These are phyloP conservation scores for Coelopa frigida DNA, from an alignment of 1,140 invertebrate genomes.

Conservation along the genomic window DNA sequence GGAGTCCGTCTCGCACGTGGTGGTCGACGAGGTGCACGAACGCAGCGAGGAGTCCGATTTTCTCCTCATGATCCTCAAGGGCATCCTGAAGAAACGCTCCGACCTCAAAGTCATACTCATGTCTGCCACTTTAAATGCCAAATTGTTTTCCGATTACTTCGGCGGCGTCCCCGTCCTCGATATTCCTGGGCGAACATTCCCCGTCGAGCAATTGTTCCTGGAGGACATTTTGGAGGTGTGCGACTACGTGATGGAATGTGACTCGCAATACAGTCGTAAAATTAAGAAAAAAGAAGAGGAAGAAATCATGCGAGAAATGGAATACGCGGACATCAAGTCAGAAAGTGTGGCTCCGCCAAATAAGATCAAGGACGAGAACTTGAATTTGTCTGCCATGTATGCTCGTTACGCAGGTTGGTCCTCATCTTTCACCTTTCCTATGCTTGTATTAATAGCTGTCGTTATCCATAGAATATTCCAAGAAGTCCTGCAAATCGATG, in stretches of 20 bases:
- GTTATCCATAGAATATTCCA: constrained; percentile 48
- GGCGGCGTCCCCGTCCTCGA: constrained; percentile 59
- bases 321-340: constrained; percentile 53
- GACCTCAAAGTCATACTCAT: constrained; percentile 78
- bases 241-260: constrained; percentile 63
- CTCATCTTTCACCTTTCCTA: neutral
- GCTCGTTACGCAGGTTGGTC: constrained; percentile 50
- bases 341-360: constrained; percentile 49
- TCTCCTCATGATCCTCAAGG: constrained; percentile 69
- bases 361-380: constrained; percentile 60
- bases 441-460: constrained; percentile 3
- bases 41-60: constrained; percentile 83
- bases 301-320: constrained; percentile 36
- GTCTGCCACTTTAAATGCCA: constrained; percentile 79
- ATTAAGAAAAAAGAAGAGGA: constrained; percentile 50
- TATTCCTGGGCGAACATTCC: constrained; percentile 73
- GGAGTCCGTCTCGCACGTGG: constrained; percentile 64
- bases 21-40: constrained; percentile 91
- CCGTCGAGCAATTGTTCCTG: constrained; percentile 70
- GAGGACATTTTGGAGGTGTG: constrained; percentile 67
- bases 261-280: constrained; percentile 59
- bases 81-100: constrained; percentile 58
- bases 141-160: constrained; percentile 74
- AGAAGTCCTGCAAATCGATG: constrained; percentile 62
- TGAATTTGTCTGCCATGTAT: constrained; percentile 57